A percentile compares a stretch with the other conserved stretches of the same genome.
Evolutionary conservation across 1,140 invertebrate genomes (phyloP).

Genomic region (Meloidogyne chitwoodi): DNA sequence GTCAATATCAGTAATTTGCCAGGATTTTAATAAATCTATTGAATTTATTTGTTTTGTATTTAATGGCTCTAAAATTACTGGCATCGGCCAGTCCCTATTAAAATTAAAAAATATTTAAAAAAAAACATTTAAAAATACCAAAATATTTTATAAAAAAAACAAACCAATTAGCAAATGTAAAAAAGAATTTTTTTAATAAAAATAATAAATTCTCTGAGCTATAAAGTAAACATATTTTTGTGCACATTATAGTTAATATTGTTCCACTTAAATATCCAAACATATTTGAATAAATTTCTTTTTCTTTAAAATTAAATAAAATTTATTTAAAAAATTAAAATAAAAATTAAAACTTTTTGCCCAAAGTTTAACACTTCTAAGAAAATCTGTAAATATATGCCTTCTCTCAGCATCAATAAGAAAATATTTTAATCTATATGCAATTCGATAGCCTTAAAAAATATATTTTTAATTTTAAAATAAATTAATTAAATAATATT

Average conservation of each 20-base stretch:
- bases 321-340: slow-evolving; percentile 53
- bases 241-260: slow-evolving; percentile 61
- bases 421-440: not conserved
- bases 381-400: not conserved
- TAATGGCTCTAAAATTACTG: not conserved
- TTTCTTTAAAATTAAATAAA: slow-evolving; percentile 63
- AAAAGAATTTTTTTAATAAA: slow-evolving; percentile 63
- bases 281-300: slow-evolving; percentile 72
- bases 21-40: not conserved
- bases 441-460: not conserved
- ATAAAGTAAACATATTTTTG: slow-evolving; percentile 1
- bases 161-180: slow-evolving; percentile 31
- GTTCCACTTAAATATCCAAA: slow-evolving; percentile 66
- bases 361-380: slow-evolving; percentile 5
- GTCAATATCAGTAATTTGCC: not conserved
- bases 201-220: not conserved
- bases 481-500: too few relatives aligned
- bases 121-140: too few relatives aligned
- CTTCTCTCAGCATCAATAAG: not conserved
- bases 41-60: not conserved
- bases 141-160: not conserved
- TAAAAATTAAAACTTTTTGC: slow-evolving; percentile 9
- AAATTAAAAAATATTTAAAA: too few relatives aligned
- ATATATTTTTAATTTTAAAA: not conserved
- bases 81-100: not conserved